Conservation (phyloP, 2,888 invertebrate species). For the Anodontia alba region DNA sequence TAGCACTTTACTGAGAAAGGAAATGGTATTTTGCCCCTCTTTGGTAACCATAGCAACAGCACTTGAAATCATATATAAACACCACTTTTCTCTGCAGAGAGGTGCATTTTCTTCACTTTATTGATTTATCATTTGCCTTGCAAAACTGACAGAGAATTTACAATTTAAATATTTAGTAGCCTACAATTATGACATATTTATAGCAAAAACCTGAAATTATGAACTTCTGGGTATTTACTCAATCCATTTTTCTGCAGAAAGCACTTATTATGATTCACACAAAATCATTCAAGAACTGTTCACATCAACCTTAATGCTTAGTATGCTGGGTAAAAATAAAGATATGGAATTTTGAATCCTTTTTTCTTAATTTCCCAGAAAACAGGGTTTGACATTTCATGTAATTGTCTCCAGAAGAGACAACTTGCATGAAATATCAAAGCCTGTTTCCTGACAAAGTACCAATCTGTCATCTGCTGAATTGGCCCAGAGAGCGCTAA, state of each 20-base stretch:
- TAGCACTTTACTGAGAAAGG: background rate
- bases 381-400: too few species aligned
- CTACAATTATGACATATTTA: conserved; percentile 16
- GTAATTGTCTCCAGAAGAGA: too few species aligned
- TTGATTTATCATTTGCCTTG: conserved; percentile 7
- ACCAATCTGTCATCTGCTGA: too few species aligned
- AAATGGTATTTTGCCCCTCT: background rate
- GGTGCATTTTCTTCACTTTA: conserved; percentile 15
- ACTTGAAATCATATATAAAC: conserved; percentile 3
- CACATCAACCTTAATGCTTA: background rate
- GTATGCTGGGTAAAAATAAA: too few species aligned
- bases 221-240: background rate
- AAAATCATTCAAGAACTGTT: background rate
- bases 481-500: too few species aligned
- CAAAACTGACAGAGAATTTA: conserved; percentile 9
- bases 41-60: conserved; percentile 3
- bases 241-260: background rate
- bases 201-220: background rate
- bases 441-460: too few species aligned
- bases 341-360: too few species aligned
- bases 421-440: too few species aligned
- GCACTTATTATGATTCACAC: conserved; percentile 2
- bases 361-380: too few species aligned
- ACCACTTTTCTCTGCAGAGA: conserved; percentile 10
- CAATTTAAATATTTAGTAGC: conserved; percentile 17